Percentiles rank a stretch among this genome's conserved stretches.
These are phyloP conservation scores for Silurus glanis DNA, from an alignment of 2,113 vertebrate species.

Conservation along the genomic window DNA sequence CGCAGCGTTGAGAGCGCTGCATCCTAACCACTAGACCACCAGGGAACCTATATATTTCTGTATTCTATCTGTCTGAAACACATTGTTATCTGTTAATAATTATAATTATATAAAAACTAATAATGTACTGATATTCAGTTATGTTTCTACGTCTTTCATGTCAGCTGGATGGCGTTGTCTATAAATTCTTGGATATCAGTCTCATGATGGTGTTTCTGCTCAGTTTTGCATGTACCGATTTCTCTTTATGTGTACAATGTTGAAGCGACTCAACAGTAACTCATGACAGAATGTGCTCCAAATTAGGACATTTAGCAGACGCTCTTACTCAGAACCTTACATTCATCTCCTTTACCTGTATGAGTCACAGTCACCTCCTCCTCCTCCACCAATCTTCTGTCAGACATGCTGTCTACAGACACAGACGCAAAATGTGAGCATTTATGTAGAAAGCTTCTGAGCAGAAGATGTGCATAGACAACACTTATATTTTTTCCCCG, in stretches of 20 bases:
- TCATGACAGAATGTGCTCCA: not conserved
- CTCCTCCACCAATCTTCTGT: conserved; percentile 78
- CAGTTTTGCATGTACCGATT: not conserved
- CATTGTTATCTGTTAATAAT: not conserved
- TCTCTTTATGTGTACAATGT: not conserved
- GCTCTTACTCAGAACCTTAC: not conserved
- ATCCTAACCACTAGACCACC: too few species aligned
- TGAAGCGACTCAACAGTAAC: not conserved
- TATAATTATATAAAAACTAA: not conserved
- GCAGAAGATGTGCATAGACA: not conserved
- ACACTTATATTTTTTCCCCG: not conserved
- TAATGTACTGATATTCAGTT: not conserved
- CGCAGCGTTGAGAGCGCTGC: too few species aligned
- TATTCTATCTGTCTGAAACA: not conserved
- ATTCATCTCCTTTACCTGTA: conserved; percentile 79
- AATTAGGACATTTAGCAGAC: not conserved
- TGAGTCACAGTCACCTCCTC: conserved; percentile 79
- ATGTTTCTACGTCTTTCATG: not conserved
- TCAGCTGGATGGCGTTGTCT: not conserved
- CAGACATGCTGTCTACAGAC: conserved; percentile 62
- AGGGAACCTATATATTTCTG: not conserved
- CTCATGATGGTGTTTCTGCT: not conserved
- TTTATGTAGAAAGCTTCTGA: not conserved
- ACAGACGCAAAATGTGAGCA: conserved; percentile 16
- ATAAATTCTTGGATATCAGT: not conserved